Evolutionary conservation across 1,140 invertebrate species (phyloP).

Genomic region (Hypsibius dujardini): DNA sequence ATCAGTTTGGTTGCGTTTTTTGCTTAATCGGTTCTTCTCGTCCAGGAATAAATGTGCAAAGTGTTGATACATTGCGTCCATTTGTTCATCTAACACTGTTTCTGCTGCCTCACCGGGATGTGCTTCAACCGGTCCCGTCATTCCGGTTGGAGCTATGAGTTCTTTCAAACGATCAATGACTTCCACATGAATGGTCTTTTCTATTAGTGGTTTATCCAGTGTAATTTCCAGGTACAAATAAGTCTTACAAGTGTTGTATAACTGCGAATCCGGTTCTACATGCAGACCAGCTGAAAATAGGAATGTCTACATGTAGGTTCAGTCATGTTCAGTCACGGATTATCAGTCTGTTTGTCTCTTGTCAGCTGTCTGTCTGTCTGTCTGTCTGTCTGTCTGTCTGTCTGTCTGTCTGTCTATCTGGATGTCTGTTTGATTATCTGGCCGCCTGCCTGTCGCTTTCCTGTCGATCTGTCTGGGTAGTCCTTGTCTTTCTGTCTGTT

Average conservation of each 20-base stretch:
- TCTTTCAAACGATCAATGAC: neutral
- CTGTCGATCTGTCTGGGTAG: too few relatives aligned
- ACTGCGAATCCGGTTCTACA: too few relatives aligned
- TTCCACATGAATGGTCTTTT: neutral
- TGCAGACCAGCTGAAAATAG: too few relatives aligned
- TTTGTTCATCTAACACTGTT: neutral
- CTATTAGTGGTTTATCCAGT: neutral
- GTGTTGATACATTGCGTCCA: neutral
- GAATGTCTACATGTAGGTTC: too few relatives aligned
- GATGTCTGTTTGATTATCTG: too few relatives aligned
- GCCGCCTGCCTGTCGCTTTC: too few relatives aligned
- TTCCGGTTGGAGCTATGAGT: neutral
- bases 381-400: too few relatives aligned
- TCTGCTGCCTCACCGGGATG: neutral
- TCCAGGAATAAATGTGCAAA: neutral
- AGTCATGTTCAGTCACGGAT: too few relatives aligned
- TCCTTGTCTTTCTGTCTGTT: too few relatives aligned
- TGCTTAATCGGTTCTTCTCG: neutral
- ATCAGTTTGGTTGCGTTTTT: neutral
- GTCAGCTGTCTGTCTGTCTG: too few relatives aligned
- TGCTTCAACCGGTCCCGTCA: neutral
- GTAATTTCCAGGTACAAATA: slow-evolving; percentile 3
- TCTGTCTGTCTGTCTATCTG: too few relatives aligned
- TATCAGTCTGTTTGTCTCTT: too few relatives aligned
- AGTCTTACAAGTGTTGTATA: neutral